These are phyloP conservation scores for Lutjanus campechanus DNA, from an alignment of 2,797 vertebrate genomes.

Conservation along the genomic window DNA sequence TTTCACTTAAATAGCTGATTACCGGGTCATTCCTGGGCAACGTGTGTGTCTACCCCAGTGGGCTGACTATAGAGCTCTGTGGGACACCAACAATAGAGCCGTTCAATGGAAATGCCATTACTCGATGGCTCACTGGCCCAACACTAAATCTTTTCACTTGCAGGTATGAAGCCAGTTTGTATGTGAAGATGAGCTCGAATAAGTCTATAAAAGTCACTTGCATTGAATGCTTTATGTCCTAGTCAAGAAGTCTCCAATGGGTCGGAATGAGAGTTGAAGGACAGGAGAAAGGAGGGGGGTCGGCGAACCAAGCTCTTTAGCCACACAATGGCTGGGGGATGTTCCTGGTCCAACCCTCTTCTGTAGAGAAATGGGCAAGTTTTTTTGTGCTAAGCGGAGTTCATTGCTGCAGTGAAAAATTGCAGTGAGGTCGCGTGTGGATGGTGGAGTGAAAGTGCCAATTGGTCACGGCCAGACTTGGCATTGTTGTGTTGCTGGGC, in stretches of 20 bases:
- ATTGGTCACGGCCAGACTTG: constrained; percentile 94
- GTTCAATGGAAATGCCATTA: constrained; percentile 80
- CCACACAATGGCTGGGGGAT: constrained; percentile 90
- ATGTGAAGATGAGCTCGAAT: constrained; percentile 91
- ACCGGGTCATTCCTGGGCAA: constrained; percentile 95
- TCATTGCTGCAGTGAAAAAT: constrained; percentile 97
- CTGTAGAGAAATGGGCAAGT: constrained; percentile 77
- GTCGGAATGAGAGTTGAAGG: constrained; percentile 90
- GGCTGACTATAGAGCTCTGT: constrained; percentile 83
- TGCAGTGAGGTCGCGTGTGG: constrained; percentile 96
- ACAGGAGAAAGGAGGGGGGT: constrained; percentile 90
- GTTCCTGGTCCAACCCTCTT: constrained; percentile 78
- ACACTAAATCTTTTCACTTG: constrained; percentile 85
- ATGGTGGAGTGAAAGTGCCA: constrained; percentile 93
- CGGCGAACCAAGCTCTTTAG: constrained; percentile 86
- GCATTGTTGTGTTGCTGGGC: constrained; percentile 90
- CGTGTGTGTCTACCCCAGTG: constrained; percentile 89
- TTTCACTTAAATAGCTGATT: constrained; percentile 97
- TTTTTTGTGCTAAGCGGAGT: constrained; percentile 87
- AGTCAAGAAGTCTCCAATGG: constrained; percentile 93
- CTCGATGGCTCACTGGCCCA: constrained; percentile 81
- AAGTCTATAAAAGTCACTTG: constrained; percentile 99
- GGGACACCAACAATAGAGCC: constrained; percentile 81
- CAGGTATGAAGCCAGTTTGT: constrained; percentile 82
- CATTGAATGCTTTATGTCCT: constrained; percentile 96